Evolutionary conservation across 2,113 vertebrate species (phyloP).

Genomic region (Carassius auratus): DNA sequence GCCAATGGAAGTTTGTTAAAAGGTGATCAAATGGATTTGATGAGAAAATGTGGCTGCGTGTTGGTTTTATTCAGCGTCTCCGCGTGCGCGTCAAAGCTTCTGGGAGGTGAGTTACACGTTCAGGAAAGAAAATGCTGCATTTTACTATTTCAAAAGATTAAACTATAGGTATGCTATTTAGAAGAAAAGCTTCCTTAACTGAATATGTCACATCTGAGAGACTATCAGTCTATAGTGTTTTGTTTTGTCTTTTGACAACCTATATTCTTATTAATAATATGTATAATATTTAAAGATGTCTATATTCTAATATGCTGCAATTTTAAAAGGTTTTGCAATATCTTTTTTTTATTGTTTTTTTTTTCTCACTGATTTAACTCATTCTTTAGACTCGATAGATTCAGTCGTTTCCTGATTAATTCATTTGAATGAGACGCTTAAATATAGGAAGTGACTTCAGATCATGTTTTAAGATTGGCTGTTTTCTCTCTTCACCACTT

Average conservation of each 20-base stretch:
- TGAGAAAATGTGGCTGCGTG: constrained; percentile 34
- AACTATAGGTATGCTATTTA: not conserved
- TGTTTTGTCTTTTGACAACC: not conserved
- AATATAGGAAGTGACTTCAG: constrained; percentile 10
- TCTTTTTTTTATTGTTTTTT: no score
- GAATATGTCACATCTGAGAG: not conserved
- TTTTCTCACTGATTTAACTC: no score
- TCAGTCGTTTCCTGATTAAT: not conserved
- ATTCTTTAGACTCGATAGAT: no score
- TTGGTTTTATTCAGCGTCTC: constrained; percentile 44
- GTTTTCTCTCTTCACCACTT: constrained; percentile 19
- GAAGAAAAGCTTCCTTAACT: not conserved
- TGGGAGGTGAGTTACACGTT: constrained; percentile 54
- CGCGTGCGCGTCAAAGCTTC: constrained; percentile 48
- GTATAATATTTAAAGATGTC: not conserved
- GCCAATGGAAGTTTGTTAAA: constrained; percentile 21
- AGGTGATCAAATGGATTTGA: constrained; percentile 56
- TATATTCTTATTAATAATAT: not conserved
- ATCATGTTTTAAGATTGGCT: constrained; percentile 31
- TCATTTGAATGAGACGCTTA: not conserved
- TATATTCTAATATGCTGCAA: not conserved
- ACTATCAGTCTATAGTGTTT: no score
- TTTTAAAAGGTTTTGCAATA: not conserved
- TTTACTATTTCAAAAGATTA: not conserved
- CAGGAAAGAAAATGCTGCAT: no score